phyloP scores from a whole-genome alignment of 2,113 vertebrate species.

The Thunnus thynnus region DNA sequence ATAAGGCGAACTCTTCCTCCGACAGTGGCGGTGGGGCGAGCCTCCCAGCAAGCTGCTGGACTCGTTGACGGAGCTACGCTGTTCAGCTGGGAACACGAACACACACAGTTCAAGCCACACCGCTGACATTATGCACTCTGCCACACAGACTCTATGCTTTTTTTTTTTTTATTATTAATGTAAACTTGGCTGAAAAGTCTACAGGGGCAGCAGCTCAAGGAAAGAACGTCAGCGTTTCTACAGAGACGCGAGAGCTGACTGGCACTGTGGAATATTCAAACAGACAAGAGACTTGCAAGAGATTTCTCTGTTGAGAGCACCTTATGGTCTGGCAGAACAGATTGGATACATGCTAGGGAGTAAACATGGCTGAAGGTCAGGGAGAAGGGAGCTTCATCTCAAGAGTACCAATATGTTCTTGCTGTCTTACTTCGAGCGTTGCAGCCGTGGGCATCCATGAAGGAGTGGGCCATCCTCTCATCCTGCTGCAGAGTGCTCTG shows the following conservation, averaged over 20 bases:
- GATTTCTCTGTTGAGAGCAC: slow-evolving; percentile 50
- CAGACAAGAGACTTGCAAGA: slow-evolving; percentile 47
- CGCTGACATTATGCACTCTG: not conserved
- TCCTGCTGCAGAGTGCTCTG: slow-evolving; percentile 96
- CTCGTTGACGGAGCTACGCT: slow-evolving; percentile 91
- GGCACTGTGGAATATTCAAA: slow-evolving; percentile 54
- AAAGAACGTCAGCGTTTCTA: slow-evolving; percentile 37
- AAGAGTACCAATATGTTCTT: slow-evolving; percentile 57
- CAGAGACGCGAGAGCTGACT: slow-evolving; percentile 27
- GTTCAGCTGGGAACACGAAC: slow-evolving; percentile 86
- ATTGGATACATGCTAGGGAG: slow-evolving; percentile 44
- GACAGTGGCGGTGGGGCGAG: slow-evolving; percentile 86
- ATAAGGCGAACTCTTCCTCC: slow-evolving; percentile 93
- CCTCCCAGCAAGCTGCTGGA: slow-evolving; percentile 94
- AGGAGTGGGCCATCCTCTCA: slow-evolving; percentile 89
- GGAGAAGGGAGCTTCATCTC: slow-evolving; percentile 27
- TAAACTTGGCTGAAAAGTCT: slow-evolving; percentile 34
- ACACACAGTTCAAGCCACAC: not conserved
- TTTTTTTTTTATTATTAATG: slow-evolving; percentile 10
- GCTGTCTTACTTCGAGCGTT: slow-evolving; percentile 87
- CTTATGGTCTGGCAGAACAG: slow-evolving; percentile 49
- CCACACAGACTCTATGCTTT: not conserved
- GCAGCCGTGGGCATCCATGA: slow-evolving; percentile 91
- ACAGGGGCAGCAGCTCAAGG: slow-evolving; percentile 14
- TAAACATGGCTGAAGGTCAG: slow-evolving; percentile 66